Evolutionary conservation across 2,888 invertebrate species (phyloP).

Genomic region (Neoaliturus tenellus): DNA sequence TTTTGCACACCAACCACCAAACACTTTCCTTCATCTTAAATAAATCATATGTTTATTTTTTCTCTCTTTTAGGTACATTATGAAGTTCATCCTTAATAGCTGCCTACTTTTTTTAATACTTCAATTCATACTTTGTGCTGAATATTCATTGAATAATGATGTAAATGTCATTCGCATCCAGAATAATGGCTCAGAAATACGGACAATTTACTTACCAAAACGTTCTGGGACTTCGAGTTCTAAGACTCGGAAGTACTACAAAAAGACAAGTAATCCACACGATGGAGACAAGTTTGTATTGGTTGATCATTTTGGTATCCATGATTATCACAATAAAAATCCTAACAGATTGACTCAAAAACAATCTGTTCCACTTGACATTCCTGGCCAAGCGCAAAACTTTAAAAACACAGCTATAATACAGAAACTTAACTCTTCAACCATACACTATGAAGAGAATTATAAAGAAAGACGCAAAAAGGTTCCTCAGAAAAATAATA

Average conservation of each 20-base stretch:
- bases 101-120: background rate
- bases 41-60: background rate
- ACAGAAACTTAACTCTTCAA: background rate
- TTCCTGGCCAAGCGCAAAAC: background rate
- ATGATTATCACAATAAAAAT: background rate
- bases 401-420: background rate
- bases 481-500: background rate
- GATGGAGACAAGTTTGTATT: background rate
- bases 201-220: constrained; percentile 19
- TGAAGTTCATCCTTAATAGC: background rate
- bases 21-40: too few species aligned
- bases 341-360: background rate
- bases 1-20: too few species aligned
- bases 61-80: background rate
- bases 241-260: background rate
- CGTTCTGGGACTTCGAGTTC: background rate
- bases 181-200: constrained; percentile 15
- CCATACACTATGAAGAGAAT: background rate
- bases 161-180: constrained; percentile 17
- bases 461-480: background rate
- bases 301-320: background rate
- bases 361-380: background rate
- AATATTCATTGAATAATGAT: background rate
- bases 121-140: background rate
- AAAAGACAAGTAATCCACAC: background rate